Percentiles rank a stretch among this genome's conserved stretches.
These are phyloP conservation scores for Dexiosoma caninum DNA, from an alignment of 2,888 invertebrate genomes.

Conservation along the genomic window DNA sequence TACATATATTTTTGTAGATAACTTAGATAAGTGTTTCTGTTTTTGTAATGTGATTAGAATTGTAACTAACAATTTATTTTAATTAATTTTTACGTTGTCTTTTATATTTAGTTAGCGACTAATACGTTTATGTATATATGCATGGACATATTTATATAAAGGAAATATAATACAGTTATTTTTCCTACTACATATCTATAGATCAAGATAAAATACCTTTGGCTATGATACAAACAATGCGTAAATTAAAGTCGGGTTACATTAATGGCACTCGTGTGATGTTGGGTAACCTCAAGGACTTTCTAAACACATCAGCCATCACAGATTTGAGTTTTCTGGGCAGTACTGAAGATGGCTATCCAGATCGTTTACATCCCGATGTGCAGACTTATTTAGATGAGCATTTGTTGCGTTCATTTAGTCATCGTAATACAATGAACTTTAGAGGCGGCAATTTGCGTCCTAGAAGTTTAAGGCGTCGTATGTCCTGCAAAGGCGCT, in stretches of 20 bases:
- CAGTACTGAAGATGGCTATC: slow-evolving; percentile 94
- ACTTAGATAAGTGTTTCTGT: not conserved
- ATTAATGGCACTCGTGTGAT: slow-evolving; percentile 99
- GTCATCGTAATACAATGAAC: slow-evolving; percentile 84
- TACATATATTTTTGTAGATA: not conserved
- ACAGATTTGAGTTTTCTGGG: slow-evolving; percentile 97
- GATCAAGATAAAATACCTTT: slow-evolving; percentile 94
- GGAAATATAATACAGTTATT: not conserved
- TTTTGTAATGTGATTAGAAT: not conserved
- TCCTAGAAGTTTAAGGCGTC: slow-evolving; percentile 82
- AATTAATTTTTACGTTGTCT: not conserved
- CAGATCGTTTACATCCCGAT: slow-evolving; percentile 89
- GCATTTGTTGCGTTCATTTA: slow-evolving; percentile 88
- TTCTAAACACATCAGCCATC: slow-evolving; percentile 97
- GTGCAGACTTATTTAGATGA: slow-evolving; percentile 93
- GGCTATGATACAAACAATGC: slow-evolving; percentile 98
- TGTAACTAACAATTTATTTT: slow-evolving; percentile 34
- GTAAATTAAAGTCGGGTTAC: slow-evolving; percentile 98
- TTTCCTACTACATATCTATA: too few relatives aligned
- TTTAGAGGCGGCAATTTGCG: slow-evolving; percentile 79
- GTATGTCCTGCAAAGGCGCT: slow-evolving; percentile 94
- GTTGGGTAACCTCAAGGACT: slow-evolving; percentile 95
- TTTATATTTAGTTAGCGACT: not conserved
- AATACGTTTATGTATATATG: too few relatives aligned
- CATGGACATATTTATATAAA: not conserved